These are phyloP conservation scores for Danaus melanippus DNA, from an alignment of 1,140 invertebrate genomes.

Conservation along the genomic window DNA sequence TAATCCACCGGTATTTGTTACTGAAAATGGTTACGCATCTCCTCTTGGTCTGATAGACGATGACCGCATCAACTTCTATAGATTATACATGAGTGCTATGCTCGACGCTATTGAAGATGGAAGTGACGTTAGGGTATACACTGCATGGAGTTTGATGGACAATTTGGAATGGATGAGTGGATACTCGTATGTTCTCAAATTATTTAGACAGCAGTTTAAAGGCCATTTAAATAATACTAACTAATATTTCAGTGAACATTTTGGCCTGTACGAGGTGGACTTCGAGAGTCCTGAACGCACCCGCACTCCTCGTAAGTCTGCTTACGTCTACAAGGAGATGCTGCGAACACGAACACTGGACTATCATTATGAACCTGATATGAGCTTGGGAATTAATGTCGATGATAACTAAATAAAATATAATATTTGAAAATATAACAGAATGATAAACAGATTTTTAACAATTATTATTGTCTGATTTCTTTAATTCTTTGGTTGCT, in stretches of 20 bases:
- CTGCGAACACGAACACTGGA: slow-evolving; percentile 62
- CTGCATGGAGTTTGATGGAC: slow-evolving; percentile 82
- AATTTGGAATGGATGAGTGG: slow-evolving; percentile 83
- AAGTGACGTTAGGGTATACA: slow-evolving; percentile 77
- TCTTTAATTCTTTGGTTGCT: too few relatives aligned
- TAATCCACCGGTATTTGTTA: slow-evolving; percentile 73
- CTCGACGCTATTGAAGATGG: slow-evolving; percentile 78
- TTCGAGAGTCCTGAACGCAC: slow-evolving; percentile 75
- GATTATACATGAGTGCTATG: slow-evolving; percentile 76
- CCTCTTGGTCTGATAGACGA: slow-evolving; percentile 28
- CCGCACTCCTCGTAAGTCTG: slow-evolving; percentile 79
- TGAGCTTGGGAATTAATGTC: too few relatives aligned
- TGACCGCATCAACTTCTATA: slow-evolving; percentile 38
- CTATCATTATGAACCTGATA: slow-evolving; percentile 49
- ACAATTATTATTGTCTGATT: too few relatives aligned
- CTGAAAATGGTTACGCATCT: slow-evolving; percentile 79
- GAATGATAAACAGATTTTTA: too few relatives aligned
- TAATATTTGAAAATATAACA: too few relatives aligned
- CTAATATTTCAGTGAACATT: slow-evolving; percentile 39
- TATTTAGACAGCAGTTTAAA: too few relatives aligned
- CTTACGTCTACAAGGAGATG: slow-evolving; percentile 72
- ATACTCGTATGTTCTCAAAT: slow-evolving; percentile 64
- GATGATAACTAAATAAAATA: too few relatives aligned
- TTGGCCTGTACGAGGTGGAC: slow-evolving; percentile 82
- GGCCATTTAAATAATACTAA: too few relatives aligned